Conservation (phyloP, 2,888 invertebrate genomes). For the Parnassius apollo region DNA sequence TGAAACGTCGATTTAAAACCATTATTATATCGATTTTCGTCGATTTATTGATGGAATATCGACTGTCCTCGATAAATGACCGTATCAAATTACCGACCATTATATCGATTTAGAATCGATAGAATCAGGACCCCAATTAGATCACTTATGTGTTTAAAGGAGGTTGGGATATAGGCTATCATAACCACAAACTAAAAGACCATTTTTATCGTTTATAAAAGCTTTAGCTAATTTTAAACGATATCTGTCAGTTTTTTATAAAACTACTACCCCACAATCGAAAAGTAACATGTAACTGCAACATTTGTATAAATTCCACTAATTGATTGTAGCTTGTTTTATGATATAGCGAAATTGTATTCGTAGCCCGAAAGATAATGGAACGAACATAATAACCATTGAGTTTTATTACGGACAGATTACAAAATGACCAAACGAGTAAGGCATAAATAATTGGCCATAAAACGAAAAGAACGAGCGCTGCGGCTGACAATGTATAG, state of each 20-base stretch:
- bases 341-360: slow-evolving; percentile 39
- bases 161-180: slow-evolving; percentile 71
- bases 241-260: background rate
- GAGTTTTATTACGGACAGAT: slow-evolving; percentile 66
- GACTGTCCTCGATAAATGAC: slow-evolving; percentile 79
- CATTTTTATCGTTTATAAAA: slow-evolving; percentile 21
- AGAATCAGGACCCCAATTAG: slow-evolving; percentile 78
- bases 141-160: slow-evolving; percentile 81
- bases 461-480: slow-evolving; percentile 58
- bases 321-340: slow-evolving; percentile 35
- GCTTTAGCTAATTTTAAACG: background rate
- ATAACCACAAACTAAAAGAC: slow-evolving; percentile 58
- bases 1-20: slow-evolving; percentile 74
- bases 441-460: slow-evolving; percentile 63
- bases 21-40: slow-evolving; percentile 77
- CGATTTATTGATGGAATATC: slow-evolving; percentile 81
- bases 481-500: slow-evolving; percentile 57
- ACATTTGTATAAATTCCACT: slow-evolving; percentile 27
- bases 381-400: slow-evolving; percentile 59
- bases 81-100: slow-evolving; percentile 77
- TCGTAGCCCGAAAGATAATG: slow-evolving; percentile 52
- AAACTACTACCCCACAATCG: slow-evolving; percentile 31
- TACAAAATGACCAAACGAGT: slow-evolving; percentile 66
- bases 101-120: slow-evolving; percentile 80
- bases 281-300: slow-evolving; percentile 28